Conservation (phyloP, 53 echinoderm and acorn worm species). For the Paracentrotus lividus region DNA sequence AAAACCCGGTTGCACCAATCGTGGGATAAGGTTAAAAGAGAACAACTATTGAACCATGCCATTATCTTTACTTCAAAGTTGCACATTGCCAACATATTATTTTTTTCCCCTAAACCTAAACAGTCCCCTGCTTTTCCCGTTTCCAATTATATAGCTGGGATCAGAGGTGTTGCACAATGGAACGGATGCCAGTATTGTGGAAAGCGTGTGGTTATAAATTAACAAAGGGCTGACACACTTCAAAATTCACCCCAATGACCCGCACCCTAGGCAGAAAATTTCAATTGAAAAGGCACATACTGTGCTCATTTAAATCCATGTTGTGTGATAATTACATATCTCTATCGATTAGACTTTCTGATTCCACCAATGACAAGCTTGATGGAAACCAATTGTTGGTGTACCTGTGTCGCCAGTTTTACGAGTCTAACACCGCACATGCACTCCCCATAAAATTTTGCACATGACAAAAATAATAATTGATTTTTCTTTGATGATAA, state of each 20-base stretch:
- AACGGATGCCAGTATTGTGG: neutral
- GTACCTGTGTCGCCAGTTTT: neutral
- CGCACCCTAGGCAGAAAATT: neutral
- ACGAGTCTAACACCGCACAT: neutral
- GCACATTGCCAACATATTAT: no score
- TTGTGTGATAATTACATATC: neutral
- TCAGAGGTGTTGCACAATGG: no score
- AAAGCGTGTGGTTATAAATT: neutral
- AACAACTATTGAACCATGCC: no score
- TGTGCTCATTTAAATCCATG: slow-evolving; percentile 1
- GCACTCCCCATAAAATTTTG: neutral
- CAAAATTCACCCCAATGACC: neutral
- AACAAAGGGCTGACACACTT: neutral
- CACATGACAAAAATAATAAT: neutral
- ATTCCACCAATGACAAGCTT: neutral
- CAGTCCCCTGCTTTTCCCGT: no score
- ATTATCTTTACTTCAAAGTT: no score
- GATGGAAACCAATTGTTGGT: neutral
- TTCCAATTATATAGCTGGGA: no score
- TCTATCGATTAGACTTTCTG: neutral
- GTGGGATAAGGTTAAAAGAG: no score
- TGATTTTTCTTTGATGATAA: neutral
- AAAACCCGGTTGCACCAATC: no score
- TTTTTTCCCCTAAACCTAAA: no score
- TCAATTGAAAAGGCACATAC: neutral